Evolutionary conservation across 2,888 invertebrate species (phyloP).

Genomic region (Dastarcus helophoroides): DNA sequence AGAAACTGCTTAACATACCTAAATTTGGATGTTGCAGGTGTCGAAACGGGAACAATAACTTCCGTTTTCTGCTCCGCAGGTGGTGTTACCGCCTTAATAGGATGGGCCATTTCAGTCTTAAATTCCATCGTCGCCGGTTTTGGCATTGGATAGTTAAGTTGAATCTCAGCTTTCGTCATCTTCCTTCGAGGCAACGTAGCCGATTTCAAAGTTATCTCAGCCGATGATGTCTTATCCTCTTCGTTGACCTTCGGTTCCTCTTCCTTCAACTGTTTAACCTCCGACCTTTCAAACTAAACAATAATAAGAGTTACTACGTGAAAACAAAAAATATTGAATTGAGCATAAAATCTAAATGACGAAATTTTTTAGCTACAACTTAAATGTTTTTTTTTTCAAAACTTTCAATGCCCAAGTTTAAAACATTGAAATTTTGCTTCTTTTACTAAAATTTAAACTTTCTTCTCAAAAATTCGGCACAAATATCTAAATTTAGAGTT

Average conservation of each 20-base stretch:
- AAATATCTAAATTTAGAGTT: too few relatives aligned
- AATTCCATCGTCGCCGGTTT: conserved; percentile 40
- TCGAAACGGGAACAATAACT: conserved; percentile 45
- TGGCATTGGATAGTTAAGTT: conserved; percentile 41
- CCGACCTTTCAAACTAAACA: conserved; percentile 9
- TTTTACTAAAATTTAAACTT: too few relatives aligned
- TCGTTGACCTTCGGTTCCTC: conserved; percentile 16
- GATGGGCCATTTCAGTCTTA: conserved; percentile 51
- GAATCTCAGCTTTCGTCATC: conserved; percentile 52
- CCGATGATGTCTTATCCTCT: conserved; percentile 46
- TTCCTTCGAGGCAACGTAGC: conserved; percentile 55
- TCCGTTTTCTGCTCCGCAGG: conserved; percentile 42
- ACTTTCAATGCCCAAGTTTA: too few relatives aligned
- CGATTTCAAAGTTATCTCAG: conserved; percentile 55
- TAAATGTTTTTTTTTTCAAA: too few relatives aligned
- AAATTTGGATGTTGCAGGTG: conserved; percentile 22
- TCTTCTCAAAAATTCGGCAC: too few relatives aligned
- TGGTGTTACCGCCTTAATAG: conserved; percentile 36
- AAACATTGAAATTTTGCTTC: too few relatives aligned
- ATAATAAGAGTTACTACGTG: too few relatives aligned
- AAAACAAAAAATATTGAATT: too few relatives aligned
- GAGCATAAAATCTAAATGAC: too few relatives aligned
- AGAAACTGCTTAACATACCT: conserved; percentile 15
- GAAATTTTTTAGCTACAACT: too few relatives aligned
- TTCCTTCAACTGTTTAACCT: conserved; percentile 5